Evolutionary conservation across 2,888 invertebrate species (phyloP).

Genomic region (Pemphredon lugubris): DNA sequence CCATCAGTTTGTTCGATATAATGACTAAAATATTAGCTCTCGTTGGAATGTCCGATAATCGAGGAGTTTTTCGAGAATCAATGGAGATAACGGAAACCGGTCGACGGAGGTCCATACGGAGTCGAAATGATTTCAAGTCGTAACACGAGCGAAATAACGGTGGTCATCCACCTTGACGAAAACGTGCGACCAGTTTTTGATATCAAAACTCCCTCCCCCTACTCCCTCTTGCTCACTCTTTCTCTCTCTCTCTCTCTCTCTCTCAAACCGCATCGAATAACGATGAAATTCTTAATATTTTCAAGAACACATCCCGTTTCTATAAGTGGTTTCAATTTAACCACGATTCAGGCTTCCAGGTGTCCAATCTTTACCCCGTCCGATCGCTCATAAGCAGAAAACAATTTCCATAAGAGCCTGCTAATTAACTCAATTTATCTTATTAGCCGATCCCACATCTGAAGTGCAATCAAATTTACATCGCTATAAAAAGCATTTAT

Average conservation of each 20-base stretch:
- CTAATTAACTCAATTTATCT: conserved; percentile 6
- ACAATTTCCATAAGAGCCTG: conserved; percentile 5
- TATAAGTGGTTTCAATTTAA: conserved; percentile 31
- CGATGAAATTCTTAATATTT: conserved; percentile 19
- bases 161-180: conserved; percentile 34
- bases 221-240: too few species aligned
- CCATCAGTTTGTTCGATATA: conserved; percentile 31
- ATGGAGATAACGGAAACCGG: conserved; percentile 62
- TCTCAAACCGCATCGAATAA: too few species aligned
- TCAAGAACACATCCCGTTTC: not conserved
- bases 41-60: conserved; percentile 43
- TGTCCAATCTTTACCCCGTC: conserved; percentile 24
- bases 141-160: conserved; percentile 45
- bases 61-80: conserved; percentile 37
- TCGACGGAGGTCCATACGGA: conserved; percentile 24
- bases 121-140: conserved; percentile 48
- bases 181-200: conserved; percentile 41
- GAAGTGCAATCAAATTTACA: conserved; percentile 7
- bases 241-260: too few species aligned
- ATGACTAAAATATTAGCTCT: conserved; percentile 45
- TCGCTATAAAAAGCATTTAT: not conserved
- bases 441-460: not conserved
- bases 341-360: conserved; percentile 17
- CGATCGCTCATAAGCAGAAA: not conserved
- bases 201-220: conserved; percentile 29